Percentiles rank a stretch among this genome's conserved stretches.
Evolutionary conservation across 2,113 vertebrate genomes (phyloP).

Genomic region (Malurus melanocephalus): DNA sequence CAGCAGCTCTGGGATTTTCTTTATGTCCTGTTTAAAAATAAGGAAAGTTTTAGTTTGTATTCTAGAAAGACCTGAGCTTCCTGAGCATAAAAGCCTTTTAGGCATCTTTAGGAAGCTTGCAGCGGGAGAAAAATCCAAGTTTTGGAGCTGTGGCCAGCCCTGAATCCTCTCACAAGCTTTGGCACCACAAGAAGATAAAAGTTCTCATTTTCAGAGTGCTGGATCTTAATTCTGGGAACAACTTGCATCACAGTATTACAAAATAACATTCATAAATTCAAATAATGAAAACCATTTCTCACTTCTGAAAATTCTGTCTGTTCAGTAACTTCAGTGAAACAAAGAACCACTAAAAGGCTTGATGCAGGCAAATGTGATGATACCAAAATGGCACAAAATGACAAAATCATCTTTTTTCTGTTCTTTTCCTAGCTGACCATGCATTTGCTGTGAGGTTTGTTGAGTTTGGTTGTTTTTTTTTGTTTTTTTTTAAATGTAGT

Average conservation of each 20-base stretch:
- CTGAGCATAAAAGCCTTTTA: background rate
- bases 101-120: background rate
- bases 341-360: background rate
- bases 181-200: background rate
- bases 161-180: background rate
- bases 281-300: background rate
- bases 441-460: background rate
- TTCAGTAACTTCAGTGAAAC: background rate
- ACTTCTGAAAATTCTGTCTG: background rate
- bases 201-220: background rate
- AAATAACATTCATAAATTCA: background rate
- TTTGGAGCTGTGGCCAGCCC: background rate
- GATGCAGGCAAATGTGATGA: background rate
- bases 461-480: background rate
- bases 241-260: background rate
- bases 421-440: background rate
- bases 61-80: background rate
- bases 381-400: background rate
- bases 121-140: background rate
- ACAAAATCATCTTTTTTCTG: rapidly evolving
- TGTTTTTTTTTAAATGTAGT: background rate
- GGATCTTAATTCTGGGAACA: background rate
- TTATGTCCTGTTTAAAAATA: background rate
- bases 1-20: background rate
- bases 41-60: background rate